Evolutionary conservation across 2,888 invertebrate species (phyloP), one percentile per base, ranked within the genome.

Genomic region (Drosophila monieri): DNA sequence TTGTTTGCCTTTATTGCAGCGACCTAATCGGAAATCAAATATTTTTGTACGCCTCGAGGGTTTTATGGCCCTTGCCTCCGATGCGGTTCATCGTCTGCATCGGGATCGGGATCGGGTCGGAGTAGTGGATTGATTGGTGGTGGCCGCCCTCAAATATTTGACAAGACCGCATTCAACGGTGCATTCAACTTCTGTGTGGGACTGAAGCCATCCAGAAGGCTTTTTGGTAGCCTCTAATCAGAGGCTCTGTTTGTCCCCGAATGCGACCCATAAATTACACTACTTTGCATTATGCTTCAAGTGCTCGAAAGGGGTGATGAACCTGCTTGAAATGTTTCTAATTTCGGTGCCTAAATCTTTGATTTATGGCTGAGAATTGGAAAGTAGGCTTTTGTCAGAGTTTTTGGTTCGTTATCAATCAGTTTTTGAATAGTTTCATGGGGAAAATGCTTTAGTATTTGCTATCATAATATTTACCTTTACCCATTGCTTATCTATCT

Each of bases 1-100:
- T 46, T 58, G 32, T 61, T 49, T 61, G 48, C 44, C 30, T 68
- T 77, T 75, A 76, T 67, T 66, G 76, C 61, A 30, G 52, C 44
- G 32, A 32, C 44, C 74, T 78, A 78, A 83, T 83, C 81, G 84
- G 53, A 75, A 78, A 80, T 78, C 81, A 83, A 86, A 83, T 86
- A 84, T 80, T 80, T 76, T 60, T 77, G 41, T 68, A 78, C 59
- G 78, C 76, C 61, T 74, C 76, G 57, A 47, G 58, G 73, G 56
- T 75, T 80, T 80, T 80, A 80, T 75, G 62, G 51, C 62, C 62
- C 25, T 35, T 43, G 49, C 55, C 52, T 68, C 43, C 61, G 54
- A 49, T 62, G 54, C 60, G 62, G 80, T 76, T 85, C 80, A 80
- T 76, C 77, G 61, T 25, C 14, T 60, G 41, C 21, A 53, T 35